Evolutionary conservation across 2,888 invertebrate genomes (phyloP), one percentile per base, ranked within the genome.

Genomic region (Achlya flavicornis): DNA sequence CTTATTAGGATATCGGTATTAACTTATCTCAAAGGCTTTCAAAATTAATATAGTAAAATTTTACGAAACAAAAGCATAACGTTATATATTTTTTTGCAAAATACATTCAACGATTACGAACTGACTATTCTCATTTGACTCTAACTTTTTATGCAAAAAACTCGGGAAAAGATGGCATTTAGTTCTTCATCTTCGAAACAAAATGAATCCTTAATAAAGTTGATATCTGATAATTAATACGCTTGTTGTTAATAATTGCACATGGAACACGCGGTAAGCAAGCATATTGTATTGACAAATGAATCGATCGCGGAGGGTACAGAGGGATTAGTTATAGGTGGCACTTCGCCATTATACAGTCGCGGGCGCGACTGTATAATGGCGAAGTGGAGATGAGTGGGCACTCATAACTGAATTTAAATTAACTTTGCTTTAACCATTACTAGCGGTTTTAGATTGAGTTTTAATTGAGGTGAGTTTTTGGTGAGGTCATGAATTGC

Each of bases 301-400:
- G 85, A 80, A 81, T 79, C 80, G 81, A 76, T 73, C 73, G 72
- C 58, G 67, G 66, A 72, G 77, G 66, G 69, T 19, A 75, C 74
- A 78, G 86, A 72, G 74, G 79, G 83, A 88, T 90, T 89, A 89
- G 85, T 87, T 89, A 88, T 88, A 85, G 84, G 86, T 88, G 90
- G 83, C 87, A 82, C 82, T 83, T 72, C 73, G 78, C 76, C 84
- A 89, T 91, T 89, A 90, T 77, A 73, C 74, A 67, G 75, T 79
- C 85, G 82, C 86, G 81, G 89, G n/a, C n/a, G n/a, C n/a, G n/a
- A n/a, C n/a, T n/a, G n/a, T n/a, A n/a, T n/a, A n/a, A n/a, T n/a
- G n/a, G n/a, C n/a, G n/a, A n/a, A n/a, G n/a, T n/a, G n/a, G n/a
- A n/a, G n/a, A n/a, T n/a, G n/a, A n/a, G n/a, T n/a, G n/a, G n/a